Conservation (phyloP, 1,140 invertebrate species). For the Zaprionus lachaisei region DNA sequence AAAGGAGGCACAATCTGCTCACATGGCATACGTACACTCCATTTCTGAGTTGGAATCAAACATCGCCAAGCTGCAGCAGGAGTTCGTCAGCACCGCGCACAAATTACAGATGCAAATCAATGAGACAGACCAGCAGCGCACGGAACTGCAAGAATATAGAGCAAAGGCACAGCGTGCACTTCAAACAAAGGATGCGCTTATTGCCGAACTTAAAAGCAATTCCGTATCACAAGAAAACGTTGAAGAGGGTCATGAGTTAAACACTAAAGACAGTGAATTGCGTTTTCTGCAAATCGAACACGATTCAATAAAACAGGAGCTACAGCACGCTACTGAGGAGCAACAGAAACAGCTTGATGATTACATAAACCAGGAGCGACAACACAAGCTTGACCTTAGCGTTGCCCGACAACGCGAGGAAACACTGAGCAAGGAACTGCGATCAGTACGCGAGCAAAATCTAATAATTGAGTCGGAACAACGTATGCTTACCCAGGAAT, state of each 20-base stretch:
- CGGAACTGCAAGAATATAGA: constrained; percentile 89
- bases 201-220: constrained; percentile 86
- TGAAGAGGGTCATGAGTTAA: constrained; percentile 3
- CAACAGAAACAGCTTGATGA: constrained; percentile 66
- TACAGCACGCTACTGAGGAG: constrained; percentile 62
- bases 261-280: constrained; percentile 55
- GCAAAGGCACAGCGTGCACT: constrained; percentile 90
- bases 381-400: constrained; percentile 53
- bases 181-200: constrained; percentile 91
- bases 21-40: constrained; percentile 74
- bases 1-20: constrained; percentile 55
- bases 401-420: constrained; percentile 56
- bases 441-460: constrained; percentile 51
- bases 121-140: constrained; percentile 86
- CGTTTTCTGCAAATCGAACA: constrained; percentile 72
- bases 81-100: constrained; percentile 84
- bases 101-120: constrained; percentile 86
- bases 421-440: constrained; percentile 58
- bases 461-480: constrained; percentile 67
- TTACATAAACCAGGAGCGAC: constrained; percentile 40
- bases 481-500: constrained; percentile 73
- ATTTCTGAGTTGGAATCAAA: constrained; percentile 83
- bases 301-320: constrained; percentile 65
- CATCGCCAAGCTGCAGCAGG: constrained; percentile 85
- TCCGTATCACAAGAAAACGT: constrained; percentile 3